phyloP scores from a whole-genome alignment of 2,888 invertebrate species.

The Alviniconcha strummeri region DNA sequence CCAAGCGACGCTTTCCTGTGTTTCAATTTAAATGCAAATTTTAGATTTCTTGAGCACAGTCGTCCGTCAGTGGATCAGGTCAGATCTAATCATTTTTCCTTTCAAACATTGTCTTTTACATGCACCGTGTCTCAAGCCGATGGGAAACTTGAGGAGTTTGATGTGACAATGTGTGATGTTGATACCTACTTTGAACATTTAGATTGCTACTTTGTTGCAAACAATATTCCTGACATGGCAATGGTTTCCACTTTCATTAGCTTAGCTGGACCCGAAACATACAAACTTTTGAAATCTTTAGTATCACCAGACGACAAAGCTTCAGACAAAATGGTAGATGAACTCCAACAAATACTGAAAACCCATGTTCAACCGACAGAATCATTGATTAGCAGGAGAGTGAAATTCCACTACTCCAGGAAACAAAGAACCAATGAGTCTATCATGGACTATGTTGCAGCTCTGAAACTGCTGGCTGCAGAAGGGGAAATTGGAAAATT shows the following conservation, averaged over 20 bases:
- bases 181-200: background rate
- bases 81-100: no score
- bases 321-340: background rate
- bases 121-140: background rate
- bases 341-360: no score
- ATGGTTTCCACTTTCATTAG: conserved; percentile 2
- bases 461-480: background rate
- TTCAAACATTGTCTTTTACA: no score
- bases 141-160: no score
- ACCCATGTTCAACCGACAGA: background rate
- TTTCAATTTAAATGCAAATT: no score
- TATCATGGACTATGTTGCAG: background rate
- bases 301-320: no score
- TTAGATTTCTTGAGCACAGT: no score
- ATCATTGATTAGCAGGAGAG: background rate
- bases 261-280: conserved; percentile 1
- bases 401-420: background rate
- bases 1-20: no score
- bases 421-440: background rate
- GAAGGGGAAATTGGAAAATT: background rate
- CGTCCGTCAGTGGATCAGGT: no score
- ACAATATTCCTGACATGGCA: background rate
- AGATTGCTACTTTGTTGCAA: conserved; percentile 4
- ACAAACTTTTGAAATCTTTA: no score
- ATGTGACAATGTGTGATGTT: background rate